phyloP scores from a whole-genome alignment of 2,113 vertebrate species.

The Peromyscus californicus region DNA sequence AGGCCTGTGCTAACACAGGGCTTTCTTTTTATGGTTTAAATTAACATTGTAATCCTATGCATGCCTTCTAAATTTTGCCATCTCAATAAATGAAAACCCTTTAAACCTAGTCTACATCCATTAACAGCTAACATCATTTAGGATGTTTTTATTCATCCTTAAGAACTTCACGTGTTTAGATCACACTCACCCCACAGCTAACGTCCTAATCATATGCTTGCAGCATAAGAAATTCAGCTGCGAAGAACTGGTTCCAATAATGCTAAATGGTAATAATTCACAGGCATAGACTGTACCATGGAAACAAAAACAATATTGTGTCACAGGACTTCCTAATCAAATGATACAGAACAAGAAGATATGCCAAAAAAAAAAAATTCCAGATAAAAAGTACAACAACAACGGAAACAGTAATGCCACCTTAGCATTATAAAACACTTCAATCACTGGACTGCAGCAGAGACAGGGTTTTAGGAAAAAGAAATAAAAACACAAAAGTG shows the following conservation, averaged over 20 bases:
- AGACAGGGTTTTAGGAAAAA: not conserved
- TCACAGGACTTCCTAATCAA: not conserved
- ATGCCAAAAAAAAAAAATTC: not conserved
- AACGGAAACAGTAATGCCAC: not conserved
- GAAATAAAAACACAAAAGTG: not conserved
- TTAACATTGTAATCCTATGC: not conserved
- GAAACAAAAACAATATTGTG: not conserved
- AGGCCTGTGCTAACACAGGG: not conserved
- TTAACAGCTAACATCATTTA: not conserved
- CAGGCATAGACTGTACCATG: no score
- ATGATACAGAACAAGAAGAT: not conserved
- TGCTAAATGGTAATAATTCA: not conserved
- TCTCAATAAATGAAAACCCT: not conserved
- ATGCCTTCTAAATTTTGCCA: not conserved
- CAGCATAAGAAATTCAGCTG: not conserved
- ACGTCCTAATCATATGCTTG: not conserved
- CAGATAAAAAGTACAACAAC: not conserved
- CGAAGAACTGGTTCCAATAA: not conserved
- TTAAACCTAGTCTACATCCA: not conserved
- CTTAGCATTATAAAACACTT: not conserved
- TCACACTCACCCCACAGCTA: not conserved
- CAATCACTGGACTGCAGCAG: not conserved
- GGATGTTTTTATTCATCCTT: not conserved
- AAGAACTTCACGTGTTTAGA: not conserved
- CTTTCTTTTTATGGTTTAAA: not conserved